Percentiles rank a stretch among this genome's conserved stretches.
These are phyloP conservation scores for Mellilla xanthometata DNA, from an alignment of 2,888 invertebrate genomes.

Conservation along the genomic window DNA sequence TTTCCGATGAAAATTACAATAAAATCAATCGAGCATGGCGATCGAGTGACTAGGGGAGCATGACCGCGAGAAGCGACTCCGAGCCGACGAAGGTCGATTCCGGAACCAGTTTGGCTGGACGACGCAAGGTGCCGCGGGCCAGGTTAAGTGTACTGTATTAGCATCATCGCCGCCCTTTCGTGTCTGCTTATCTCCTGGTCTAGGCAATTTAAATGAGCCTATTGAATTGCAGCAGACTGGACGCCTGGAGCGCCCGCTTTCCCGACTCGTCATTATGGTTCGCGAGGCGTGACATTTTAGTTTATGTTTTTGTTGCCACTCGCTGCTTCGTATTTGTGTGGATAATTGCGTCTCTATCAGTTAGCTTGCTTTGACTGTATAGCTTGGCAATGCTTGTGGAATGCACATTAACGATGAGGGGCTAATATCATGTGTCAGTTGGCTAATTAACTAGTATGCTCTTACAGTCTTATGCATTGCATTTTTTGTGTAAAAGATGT, in stretches of 20 bases:
- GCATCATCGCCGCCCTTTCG: conserved; percentile 77
- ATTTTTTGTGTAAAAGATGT: too few relatives aligned
- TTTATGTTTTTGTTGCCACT: conserved; percentile 21
- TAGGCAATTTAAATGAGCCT: conserved; percentile 69
- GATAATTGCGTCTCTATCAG: conserved; percentile 7
- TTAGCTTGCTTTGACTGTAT: conserved; percentile 6
- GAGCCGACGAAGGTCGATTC: conserved; percentile 67
- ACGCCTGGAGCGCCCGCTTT: conserved; percentile 30
- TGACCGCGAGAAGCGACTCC: conserved; percentile 57
- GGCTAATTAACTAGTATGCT: too few relatives aligned
- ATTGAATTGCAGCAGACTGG: conserved; percentile 59
- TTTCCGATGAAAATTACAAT: conserved; percentile 41
- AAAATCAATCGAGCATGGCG: conserved; percentile 66
- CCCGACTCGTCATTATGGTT: conserved; percentile 27
- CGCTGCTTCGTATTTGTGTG: conserved; percentile 1
- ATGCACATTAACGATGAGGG: too few relatives aligned
- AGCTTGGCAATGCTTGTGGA: neutral
- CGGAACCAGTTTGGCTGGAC: conserved; percentile 75
- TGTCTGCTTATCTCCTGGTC: conserved; percentile 72
- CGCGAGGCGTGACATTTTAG: conserved; percentile 27
- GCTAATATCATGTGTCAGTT: too few relatives aligned
- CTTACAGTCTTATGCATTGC: too few relatives aligned
- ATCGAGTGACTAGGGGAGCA: conserved; percentile 68
- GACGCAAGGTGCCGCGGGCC: conserved; percentile 76
- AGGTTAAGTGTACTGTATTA: conserved; percentile 78